Conservation (phyloP, 2,797 vertebrate genomes). For the Mastacembelus armatus region DNA sequence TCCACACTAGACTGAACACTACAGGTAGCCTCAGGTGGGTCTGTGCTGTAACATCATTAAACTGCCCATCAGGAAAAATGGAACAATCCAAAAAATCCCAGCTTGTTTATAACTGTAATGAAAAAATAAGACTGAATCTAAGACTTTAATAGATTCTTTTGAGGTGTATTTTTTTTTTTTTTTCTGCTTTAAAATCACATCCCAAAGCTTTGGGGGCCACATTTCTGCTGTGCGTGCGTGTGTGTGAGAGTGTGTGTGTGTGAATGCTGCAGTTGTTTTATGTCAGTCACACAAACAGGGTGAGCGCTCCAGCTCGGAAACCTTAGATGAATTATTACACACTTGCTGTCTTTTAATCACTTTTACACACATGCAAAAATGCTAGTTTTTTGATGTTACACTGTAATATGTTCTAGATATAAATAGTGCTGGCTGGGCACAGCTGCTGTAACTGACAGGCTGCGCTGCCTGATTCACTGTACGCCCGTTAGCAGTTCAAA, state of each 20-base stretch:
- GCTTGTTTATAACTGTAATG: conserved; percentile 43
- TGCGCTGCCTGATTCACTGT: conserved; percentile 8
- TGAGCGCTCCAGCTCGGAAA: conserved; percentile 21
- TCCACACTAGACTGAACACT: not conserved
- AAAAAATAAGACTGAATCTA: conserved; percentile 15
- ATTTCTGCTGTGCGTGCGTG: conserved; percentile 19
- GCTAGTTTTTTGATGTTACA: conserved; percentile 47
- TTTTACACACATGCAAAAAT: conserved; percentile 21
- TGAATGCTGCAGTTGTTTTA: conserved; percentile 26
- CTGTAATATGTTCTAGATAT: conserved; percentile 36
- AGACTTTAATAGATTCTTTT: conserved; percentile 47
- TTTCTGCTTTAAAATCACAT: conserved; percentile 56
- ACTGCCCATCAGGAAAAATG: conserved; percentile 6
- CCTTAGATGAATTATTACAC: conserved; percentile 48
- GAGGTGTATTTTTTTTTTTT: not conserved
- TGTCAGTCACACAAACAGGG: conserved; percentile 51
- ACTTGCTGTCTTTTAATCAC: conserved; percentile 50
- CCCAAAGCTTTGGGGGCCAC: conserved; percentile 17
- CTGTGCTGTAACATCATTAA: conserved; percentile 30
- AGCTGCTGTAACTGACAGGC: conserved; percentile 30
- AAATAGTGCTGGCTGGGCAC: conserved; percentile 17
- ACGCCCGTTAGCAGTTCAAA: conserved; percentile 30
- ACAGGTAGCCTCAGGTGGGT: conserved; percentile 34
- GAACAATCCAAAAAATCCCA: conserved; percentile 12
- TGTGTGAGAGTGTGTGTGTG: not conserved